Conservation (phyloP, 2,113 vertebrate species). For the Brachyhypopomus gauderio region DNA sequence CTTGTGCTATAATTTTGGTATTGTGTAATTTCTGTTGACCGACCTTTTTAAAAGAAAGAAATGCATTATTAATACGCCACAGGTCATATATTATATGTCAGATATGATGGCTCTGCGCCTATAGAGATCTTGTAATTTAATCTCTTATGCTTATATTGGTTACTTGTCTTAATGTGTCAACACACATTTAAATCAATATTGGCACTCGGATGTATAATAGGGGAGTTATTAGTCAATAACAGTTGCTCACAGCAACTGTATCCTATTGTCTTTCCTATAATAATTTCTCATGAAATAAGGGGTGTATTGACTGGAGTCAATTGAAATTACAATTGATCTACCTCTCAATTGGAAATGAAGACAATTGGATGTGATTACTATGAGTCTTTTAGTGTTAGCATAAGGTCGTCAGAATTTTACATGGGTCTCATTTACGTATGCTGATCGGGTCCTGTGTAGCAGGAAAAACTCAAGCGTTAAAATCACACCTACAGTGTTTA, state of each 20-base stretch:
- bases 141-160: background rate
- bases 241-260: slow-evolving; percentile 7
- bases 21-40: background rate
- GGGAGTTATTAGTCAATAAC: slow-evolving; percentile 20
- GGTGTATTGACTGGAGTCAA: slow-evolving; percentile 3
- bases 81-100: background rate
- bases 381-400: background rate
- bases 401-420: slow-evolving; percentile 1
- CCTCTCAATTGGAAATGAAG: slow-evolving; percentile 14
- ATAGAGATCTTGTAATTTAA: background rate
- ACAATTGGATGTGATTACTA: slow-evolving; percentile 10
- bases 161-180: background rate
- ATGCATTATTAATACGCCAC: background rate
- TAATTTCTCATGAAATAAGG: slow-evolving; percentile 28
- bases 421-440: slow-evolving; percentile 13
- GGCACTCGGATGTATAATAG: slow-evolving; percentile 27
- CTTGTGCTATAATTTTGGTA: background rate
- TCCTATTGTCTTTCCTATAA: slow-evolving; percentile 12
- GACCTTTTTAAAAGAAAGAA: background rate
- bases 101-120: background rate
- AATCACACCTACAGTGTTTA: too few species aligned
- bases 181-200: slow-evolving; percentile 24
- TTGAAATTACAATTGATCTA: background rate
- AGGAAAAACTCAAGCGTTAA: background rate
- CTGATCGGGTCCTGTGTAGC: background rate